Evolutionary conservation across 1,140 invertebrate genomes (phyloP).

Genomic region (Meteorus sp.): DNA sequence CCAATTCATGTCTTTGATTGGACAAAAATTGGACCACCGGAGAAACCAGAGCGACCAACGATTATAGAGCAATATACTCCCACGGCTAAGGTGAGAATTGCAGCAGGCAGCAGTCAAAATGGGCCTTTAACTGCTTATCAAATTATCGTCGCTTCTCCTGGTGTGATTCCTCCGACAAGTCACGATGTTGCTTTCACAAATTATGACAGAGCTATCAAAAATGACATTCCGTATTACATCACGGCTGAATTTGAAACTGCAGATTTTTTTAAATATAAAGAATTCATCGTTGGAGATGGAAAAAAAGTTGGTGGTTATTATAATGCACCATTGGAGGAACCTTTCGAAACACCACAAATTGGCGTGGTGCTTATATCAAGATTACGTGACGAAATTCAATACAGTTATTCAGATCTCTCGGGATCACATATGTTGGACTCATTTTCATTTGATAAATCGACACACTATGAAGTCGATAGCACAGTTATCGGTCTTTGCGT

Average conservation of each 20-base stretch:
- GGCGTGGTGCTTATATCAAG: conserved; percentile 74
- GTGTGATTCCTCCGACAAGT: conserved; percentile 41
- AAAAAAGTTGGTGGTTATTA: conserved; percentile 73
- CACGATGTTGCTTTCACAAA: conserved; percentile 41
- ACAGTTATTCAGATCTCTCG: conserved; percentile 66
- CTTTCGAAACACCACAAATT: conserved; percentile 61
- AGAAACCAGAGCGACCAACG: conserved; percentile 66
- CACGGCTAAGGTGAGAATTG: conserved; percentile 66
- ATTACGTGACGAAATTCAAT: conserved; percentile 65
- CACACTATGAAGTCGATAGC: conserved; percentile 30
- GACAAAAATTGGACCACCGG: conserved; percentile 72
- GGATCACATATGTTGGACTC: too few species aligned
- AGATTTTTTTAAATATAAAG: conserved; percentile 59
- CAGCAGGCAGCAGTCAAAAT: conserved; percentile 68
- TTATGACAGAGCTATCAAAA: conserved; percentile 63
- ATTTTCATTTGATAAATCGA: conserved; percentile 21
- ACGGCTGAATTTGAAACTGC: conserved; percentile 72
- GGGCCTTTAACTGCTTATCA: conserved; percentile 74
- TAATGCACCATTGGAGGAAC: conserved; percentile 74
- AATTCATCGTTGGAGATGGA: conserved; percentile 79
- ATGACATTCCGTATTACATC: conserved; percentile 75
- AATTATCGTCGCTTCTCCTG: conserved; percentile 69
- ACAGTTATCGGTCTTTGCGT: conserved; percentile 60
- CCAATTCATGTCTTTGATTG: conserved; percentile 60
- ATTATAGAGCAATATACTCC: conserved; percentile 63